These are phyloP conservation scores for Donacobius atricapilla DNA, from an alignment of 2,113 vertebrate species.

Conservation along the genomic window DNA sequence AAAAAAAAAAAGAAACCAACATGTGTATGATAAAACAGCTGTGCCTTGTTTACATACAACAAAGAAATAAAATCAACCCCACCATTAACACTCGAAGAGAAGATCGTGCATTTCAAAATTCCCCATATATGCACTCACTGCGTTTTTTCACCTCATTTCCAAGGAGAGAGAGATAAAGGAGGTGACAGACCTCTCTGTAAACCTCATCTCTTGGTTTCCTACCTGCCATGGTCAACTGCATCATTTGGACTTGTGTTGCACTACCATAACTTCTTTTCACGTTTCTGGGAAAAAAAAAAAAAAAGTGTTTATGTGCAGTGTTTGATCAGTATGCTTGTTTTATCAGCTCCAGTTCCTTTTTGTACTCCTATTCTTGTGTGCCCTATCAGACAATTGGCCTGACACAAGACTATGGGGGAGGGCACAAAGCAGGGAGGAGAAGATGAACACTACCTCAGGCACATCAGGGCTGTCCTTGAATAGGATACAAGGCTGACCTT, in stretches of 20 bases:
- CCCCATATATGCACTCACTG: not conserved
- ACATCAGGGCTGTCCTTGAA: not conserved
- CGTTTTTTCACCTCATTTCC: not conserved
- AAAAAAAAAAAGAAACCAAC: not conserved
- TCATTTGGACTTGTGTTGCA: not conserved
- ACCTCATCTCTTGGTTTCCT: not conserved
- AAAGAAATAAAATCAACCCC: not conserved
- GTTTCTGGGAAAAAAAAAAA: not conserved
- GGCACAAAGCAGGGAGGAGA: not conserved
- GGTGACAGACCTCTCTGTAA: not conserved
- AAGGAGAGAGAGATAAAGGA: not conserved
- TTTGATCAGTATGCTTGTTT: not conserved
- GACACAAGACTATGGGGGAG: not conserved
- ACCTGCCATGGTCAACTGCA: not conserved
- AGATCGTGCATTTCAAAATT: not conserved
- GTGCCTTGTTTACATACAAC: not conserved
- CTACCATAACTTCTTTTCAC: not conserved
- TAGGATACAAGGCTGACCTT: no score
- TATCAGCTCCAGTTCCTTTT: not conserved
- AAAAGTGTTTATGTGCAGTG: fast-evolving
- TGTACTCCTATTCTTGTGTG: not conserved
- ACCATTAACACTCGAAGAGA: not conserved
- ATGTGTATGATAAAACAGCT: not conserved
- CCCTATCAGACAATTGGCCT: not conserved
- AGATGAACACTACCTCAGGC: not conserved